Evolutionary conservation across 2,888 invertebrate genomes (phyloP), one percentile per base, ranked within the genome.

Genomic region (Oxyteleia sp.): DNA sequence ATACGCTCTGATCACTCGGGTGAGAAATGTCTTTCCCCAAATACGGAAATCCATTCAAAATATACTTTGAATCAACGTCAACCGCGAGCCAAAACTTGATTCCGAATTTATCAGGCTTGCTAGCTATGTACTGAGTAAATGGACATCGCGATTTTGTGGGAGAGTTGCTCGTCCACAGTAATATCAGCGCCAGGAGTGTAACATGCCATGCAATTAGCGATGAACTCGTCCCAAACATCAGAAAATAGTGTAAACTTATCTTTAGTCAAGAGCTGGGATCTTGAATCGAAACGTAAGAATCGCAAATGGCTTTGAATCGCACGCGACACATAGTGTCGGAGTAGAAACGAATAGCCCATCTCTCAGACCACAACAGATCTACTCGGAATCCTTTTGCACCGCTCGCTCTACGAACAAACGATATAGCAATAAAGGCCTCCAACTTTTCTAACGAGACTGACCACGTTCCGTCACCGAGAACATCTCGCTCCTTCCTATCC

Each of bases 141-240:
- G 32, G 32, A 32, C 32, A 32, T 32, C 32, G 4, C 5, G 10
- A 32, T 26, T 26, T 26, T 26, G 26, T 26, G 26, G 26, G 5
- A 26, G 26, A 90, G 84, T 78, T 90, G 86, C 75, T 88, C 88
- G 66, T 87, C 88, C 57, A 87, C 59, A 47, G 86, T 89, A 66
- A 85, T 79, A 76, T 82, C 66, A 61, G 23, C 23, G 7, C 82
- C 87, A 41, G 88, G 85, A 80, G 85, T 74, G 74, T 85, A 87
- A 47, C 85, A 87, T 26, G 26, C 26, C 26, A 26, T 32, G 45
- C 35, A 49, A 29, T 87, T 85, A 7, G 61, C 81, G 78, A 87
- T 87, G 59, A 88, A 87, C 69, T 32, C 79, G 57, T 57, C 69
- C 85, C 86, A 85, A 80, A 85, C 51, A 47, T 69, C 75, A 20